Evolutionary conservation across 1,140 invertebrate species (phyloP), one percentile per base, ranked within the genome.

Genomic region (Drosophila ambigua): DNA sequence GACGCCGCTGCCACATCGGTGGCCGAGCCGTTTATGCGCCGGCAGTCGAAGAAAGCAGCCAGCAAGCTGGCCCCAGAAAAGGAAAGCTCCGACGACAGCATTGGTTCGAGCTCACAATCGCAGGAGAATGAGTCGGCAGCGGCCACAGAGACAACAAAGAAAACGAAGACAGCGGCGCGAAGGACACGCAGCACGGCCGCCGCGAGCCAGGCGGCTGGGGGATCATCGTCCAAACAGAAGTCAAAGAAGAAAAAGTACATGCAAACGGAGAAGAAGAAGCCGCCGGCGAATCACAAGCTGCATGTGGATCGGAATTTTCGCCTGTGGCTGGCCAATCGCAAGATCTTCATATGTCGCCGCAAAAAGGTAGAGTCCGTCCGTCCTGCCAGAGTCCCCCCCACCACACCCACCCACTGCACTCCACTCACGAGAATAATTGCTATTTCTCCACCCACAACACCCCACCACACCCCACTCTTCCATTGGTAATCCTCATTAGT

Each of bases 281-380:
- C 46, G 1, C 16, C 39, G 11, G 16, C 46, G 4, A 65, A 58
- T 24, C 54, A 65, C 2, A 88, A 80, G 28, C 51, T 72, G 26
- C 80, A 72, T 2, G 64, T 91, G 7, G 69, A 90, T 57, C 74
- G 90, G 15, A 90, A 79, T 15, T 77, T 91, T n/a, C 72, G 90
- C 2, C 55, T 90, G 24, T 91, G 89, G 89, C 48, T 91, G 71
- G 82, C 90, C 16, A 87, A 91, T 39, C 77, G 90, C 8, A 69
- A 81, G 15, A 91, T 91, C 50, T 81, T 81, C 16, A 91, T 91
- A 13, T 88, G 68, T 24, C 79, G 90, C 0, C 77, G 90, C 6
- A 83, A 75, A 28, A 85, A 85, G 82, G 78, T 82, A 76, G 26
- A n/a, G 8, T 13, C n/a, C 39, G 8, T 24, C 16, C 11, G 16